Conservation (phyloP, 2,113 vertebrate species). For the Orthonyx spaldingii region DNA sequence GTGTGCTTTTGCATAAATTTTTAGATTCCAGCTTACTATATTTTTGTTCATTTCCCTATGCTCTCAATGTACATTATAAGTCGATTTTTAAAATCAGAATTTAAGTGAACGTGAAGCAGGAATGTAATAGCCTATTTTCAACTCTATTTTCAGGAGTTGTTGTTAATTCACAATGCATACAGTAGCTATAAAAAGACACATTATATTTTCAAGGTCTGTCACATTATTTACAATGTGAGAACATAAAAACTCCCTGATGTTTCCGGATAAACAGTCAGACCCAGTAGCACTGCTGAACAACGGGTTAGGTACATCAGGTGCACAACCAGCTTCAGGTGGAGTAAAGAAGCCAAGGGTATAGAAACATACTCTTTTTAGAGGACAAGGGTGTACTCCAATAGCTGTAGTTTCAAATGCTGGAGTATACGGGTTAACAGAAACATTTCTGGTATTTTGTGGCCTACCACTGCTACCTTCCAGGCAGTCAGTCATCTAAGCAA, state of each 20-base stretch:
- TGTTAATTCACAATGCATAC: slow-evolving; percentile 53
- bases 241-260: slow-evolving; percentile 37
- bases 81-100: not conserved
- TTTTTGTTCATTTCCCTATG: slow-evolving; percentile 2
- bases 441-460: slow-evolving; percentile 26
- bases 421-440: slow-evolving; percentile 34
- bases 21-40: not conserved
- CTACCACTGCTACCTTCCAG: slow-evolving; percentile 54
- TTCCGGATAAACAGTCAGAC: slow-evolving; percentile 46
- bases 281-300: not conserved
- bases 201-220: slow-evolving; percentile 71
- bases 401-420: not conserved
- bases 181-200: slow-evolving; percentile 64
- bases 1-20: not conserved
- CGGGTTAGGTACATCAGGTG: not conserved
- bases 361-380: slow-evolving; percentile 16
- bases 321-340: slow-evolving; percentile 24
- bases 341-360: slow-evolving; percentile 39
- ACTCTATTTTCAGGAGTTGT: slow-evolving; percentile 56
- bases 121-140: slow-evolving; percentile 41
- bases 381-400: not conserved
- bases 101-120: not conserved
- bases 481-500: slow-evolving; percentile 62
- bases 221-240: slow-evolving; percentile 59
- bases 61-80: not conserved